A percentile compares a stretch with the other conserved stretches of the same genome.
Evolutionary conservation across 2,113 vertebrate species (phyloP).

Genomic region (Salvelinus fontinalis): DNA sequence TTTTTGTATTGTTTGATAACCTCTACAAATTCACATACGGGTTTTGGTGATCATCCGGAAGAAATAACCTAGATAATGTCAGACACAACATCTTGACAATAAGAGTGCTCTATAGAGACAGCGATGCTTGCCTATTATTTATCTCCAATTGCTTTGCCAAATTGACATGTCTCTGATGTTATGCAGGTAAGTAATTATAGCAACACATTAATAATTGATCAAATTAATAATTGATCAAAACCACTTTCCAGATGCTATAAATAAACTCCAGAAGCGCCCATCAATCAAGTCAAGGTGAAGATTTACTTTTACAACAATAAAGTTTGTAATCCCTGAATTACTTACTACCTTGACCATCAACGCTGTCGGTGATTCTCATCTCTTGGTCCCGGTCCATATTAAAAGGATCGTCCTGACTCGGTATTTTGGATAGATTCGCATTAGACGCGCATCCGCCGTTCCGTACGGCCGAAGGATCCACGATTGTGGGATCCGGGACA

Average conservation of each 20-base stretch:
- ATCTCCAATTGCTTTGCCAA: too few species aligned
- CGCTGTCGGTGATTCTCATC: constrained; percentile 88
- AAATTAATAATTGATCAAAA: not conserved
- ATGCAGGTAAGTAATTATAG: not conserved
- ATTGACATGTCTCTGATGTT: too few species aligned
- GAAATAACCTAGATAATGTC: too few species aligned
- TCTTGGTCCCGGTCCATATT: constrained; percentile 75
- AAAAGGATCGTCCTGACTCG: constrained; percentile 59
- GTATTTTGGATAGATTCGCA: constrained; percentile 53
- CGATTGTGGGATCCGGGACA: constrained; percentile 76
- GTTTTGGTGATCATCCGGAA: too few species aligned
- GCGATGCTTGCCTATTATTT: too few species aligned
- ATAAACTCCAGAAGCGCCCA: not conserved
- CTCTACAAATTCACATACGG: too few species aligned
- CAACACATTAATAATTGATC: not conserved
- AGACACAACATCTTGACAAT: too few species aligned
- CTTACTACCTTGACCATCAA: constrained; percentile 89
- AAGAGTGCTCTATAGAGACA: too few species aligned
- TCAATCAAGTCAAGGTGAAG: not conserved
- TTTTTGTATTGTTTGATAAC: too few species aligned
- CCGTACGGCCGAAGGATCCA: constrained; percentile 75
- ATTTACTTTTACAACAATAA: not conserved
- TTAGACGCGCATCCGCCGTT: constrained; percentile 74
- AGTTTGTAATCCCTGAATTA: not conserved
- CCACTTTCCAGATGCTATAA: not conserved